A percentile compares a stretch with the other conserved stretches of the same genome.
Conservation (phyloP, 1,140 invertebrate genomes). For the Diorhabda elongata region DNA sequence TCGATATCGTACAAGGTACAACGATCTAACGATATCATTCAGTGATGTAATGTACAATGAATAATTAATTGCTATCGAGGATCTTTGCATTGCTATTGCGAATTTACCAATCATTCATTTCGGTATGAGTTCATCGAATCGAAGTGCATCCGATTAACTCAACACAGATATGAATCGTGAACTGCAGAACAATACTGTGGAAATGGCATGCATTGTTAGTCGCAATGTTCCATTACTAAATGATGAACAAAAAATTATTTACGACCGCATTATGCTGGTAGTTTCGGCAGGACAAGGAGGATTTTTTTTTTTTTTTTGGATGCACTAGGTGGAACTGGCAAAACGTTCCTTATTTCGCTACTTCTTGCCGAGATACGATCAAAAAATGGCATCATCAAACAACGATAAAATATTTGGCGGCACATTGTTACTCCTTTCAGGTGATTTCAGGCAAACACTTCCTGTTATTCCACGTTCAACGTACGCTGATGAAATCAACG, state of each 20-base stretch:
- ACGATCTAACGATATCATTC: too few species aligned
- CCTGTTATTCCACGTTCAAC: constrained; percentile 36
- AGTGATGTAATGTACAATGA: too few species aligned
- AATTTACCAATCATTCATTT: constrained; percentile 32
- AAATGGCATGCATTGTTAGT: too few species aligned
- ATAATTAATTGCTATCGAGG: too few species aligned
- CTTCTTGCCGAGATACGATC: constrained; percentile 18
- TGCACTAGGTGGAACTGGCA: too few species aligned
- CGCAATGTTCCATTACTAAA: too few species aligned
- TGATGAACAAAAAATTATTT: too few species aligned
- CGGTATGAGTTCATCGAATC: constrained; percentile 33
- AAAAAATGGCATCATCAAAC: constrained; percentile 32
- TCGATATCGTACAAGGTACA: too few species aligned
- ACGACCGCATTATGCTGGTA: too few species aligned
- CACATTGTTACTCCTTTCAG: constrained; percentile 23
- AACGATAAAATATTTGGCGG: constrained; percentile 18
- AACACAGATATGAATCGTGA: constrained; percentile 16
- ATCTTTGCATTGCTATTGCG: constrained; percentile 29
- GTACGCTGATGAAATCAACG: constrained; percentile 46
- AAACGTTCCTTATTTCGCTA: constrained; percentile 17
- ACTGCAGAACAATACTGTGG: too few species aligned
- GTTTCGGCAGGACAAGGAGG: too few species aligned
- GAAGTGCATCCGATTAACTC: constrained; percentile 21
- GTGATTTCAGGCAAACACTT: constrained; percentile 28
- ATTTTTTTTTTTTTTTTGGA: too few species aligned